phyloP scores from a whole-genome alignment of 2,113 vertebrate genomes.

The Suricata suricatta region DNA sequence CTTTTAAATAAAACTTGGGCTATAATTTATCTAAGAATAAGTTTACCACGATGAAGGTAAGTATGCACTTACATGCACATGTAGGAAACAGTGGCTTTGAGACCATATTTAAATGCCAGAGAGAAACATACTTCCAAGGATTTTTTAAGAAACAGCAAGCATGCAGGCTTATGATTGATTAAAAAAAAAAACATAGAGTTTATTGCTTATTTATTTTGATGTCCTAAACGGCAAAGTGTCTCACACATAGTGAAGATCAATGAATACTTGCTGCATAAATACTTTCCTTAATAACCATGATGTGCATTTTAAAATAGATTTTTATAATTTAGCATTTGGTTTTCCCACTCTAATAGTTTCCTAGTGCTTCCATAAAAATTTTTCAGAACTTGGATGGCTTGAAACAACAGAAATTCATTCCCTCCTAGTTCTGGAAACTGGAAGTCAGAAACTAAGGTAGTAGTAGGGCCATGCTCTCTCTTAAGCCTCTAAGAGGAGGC shows the following conservation, averaged over 20 bases:
- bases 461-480: too few relatives aligned
- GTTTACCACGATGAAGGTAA: not conserved
- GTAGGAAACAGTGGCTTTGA: not conserved
- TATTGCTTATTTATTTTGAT: not conserved
- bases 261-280: not conserved
- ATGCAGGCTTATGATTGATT: not conserved
- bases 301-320: not conserved
- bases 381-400: not conserved
- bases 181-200: not conserved
- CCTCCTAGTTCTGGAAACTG: not conserved
- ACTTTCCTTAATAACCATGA: not conserved
- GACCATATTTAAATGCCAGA: too few relatives aligned
- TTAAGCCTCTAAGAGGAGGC: too few relatives aligned
- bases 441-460: not conserved
- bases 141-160: not conserved
- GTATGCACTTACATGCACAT: not conserved
- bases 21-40: not conserved
- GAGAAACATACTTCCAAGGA: not conserved
- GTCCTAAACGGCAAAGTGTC: not conserved
- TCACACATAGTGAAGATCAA: not conserved
- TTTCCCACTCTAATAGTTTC: not conserved
- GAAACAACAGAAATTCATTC: not conserved
- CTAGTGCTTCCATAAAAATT: not conserved
- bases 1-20: not conserved
- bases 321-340: not conserved